Base-by-base conservation (phyloP, 2,113 vertebrate genomes). In the Syngnathus scovelli region DNA sequence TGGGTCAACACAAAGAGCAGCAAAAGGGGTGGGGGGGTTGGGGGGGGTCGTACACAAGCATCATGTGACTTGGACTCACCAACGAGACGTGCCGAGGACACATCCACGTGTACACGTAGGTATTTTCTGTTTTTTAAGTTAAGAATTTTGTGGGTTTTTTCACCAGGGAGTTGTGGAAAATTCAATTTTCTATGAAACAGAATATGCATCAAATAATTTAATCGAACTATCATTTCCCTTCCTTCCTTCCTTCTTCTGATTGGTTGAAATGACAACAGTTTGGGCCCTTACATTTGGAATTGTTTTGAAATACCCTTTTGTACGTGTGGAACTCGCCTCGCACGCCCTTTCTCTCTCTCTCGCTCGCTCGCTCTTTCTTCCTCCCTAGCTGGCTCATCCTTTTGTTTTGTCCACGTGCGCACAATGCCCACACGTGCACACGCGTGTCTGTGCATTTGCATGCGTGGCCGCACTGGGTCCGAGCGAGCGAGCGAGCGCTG, bases 1-100 rank as follows among this genome's bases (percentile, higher is more conserved):
- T 86, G 82, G 80, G 27, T 80, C 77, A 85, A 87, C 86, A 84
- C 83, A 86, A 88, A 84, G 68, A 80, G 76, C 80, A 60, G 68
- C 21, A 19, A 21, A 62, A 41, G 3, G 36, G 58, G 49, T 2
- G 49, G 7, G 18, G 18, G 2, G 18, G 48, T 0, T 69, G 66
- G 82, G 79, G 72, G 79, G 78, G 77, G 61, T 72, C 66, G 75
- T 69, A 88, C 82, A 79, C 21, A 78, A 83, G 80, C 84, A 70
- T 87, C 80, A 85, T 79, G 62, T 85, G 33, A 80, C 83, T 81
- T 68, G 68, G 69, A 66, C 76, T 68, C 39, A 68, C 76, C 72
- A 33, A 33, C 27, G 72, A 74, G 73, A 78, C 27, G 27, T 33
- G 49, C 72, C 72, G 71, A 18, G 64, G 64, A 74, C 77, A 55